Base-by-base conservation (phyloP, 2,888 invertebrate species). In the Apantesis nais region DNA sequence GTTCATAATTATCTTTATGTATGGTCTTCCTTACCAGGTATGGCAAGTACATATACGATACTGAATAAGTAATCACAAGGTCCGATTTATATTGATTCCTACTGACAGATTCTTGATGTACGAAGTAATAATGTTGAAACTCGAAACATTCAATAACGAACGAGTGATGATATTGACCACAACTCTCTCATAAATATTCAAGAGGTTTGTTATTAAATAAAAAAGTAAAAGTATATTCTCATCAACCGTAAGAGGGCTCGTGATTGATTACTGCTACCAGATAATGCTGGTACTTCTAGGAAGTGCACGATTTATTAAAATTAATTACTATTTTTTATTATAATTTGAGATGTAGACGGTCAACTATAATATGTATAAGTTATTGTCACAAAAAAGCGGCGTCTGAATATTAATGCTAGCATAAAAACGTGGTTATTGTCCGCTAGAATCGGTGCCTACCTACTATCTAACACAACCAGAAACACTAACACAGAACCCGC, bases 151-250 rank as follows among this genome's bases (percentile, higher is more conserved):
- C 85, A 86, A 88, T 86, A 88, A 83, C 85, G 84, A 80, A 84
- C 84, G 83, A 86, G 88, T 87, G 86, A 90, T 90, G 86, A 86
- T 90, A 88, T 90, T 87, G 88, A 86, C 83, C 82, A 78, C 83
- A 78, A 77, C 82, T 80, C 82, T 78, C 88, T 92, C 88, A 91
- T 92, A 86, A 84, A 91, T 91, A 92, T 92, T 92, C 89, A 90
- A 88, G 86, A 85, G 86, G 84, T 87, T 81, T 86, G 87, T 89
- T 92, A 89, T 90, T 91, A 86, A 89, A 91, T 89, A 92, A 52
- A 52, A 93, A 93, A 94, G 93, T 93, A 93, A 94, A 92, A 93
- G 94, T 93, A 86, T 89, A 89, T 91, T 89, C 86, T 84, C 85
- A 82, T 86, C 83, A 84, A 80, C 76, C 84, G 83, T 86, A 88